Base-by-base conservation (phyloP, 1,140 invertebrate species). In the Centruroides sculpturatus region DNA sequence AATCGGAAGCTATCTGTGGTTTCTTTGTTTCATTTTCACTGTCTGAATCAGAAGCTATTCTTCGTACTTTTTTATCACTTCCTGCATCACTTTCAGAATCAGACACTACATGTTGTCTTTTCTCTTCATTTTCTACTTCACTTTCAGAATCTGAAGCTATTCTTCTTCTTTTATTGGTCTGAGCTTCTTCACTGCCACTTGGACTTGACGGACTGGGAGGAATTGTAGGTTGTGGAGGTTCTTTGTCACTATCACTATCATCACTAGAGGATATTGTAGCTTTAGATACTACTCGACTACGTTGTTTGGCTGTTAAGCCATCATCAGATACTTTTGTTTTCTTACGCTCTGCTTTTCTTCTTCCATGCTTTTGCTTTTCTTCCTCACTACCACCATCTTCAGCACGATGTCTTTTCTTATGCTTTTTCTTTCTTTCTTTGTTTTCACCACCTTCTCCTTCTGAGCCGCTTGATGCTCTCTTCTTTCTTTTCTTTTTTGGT, bases 191-290 rank as follows among this genome's bases (percentile, higher is more conserved):
- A 60, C 75, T 75, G 36, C 77, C 81, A 59, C 79, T 80, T 60
- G 80, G 80, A 65, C 79, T 79, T 7, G 70, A 76, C 57, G 57
- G 66, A 64, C 59, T 51, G 59, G 54, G 66, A 68, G 49, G 12
- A 23, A 57, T 46, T 49, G 4, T 12, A 23, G 23, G 5, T n/a
- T 47, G 9, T 35, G 47, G n/a, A 12, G 79, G 79, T 63, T 80
- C 79, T 60, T 77, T 76, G 50, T 80, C 77, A 67, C 72, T 74
- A 35, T 92, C 89, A 0, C 88, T 91, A 5, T 74, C 77, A 69
- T 94, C 91, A 67, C 87, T 92, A 0, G 91, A 93, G 0, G 92
- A 96, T 60, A 97, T 95, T 0, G 89, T 92, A 63, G 89, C 92
- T 74, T 96, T 97, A 0, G 92, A 96, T 0, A 94, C 84, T 69